phyloP scores from a whole-genome alignment of 2,888 invertebrate species.

The Drosophila neutralis region DNA sequence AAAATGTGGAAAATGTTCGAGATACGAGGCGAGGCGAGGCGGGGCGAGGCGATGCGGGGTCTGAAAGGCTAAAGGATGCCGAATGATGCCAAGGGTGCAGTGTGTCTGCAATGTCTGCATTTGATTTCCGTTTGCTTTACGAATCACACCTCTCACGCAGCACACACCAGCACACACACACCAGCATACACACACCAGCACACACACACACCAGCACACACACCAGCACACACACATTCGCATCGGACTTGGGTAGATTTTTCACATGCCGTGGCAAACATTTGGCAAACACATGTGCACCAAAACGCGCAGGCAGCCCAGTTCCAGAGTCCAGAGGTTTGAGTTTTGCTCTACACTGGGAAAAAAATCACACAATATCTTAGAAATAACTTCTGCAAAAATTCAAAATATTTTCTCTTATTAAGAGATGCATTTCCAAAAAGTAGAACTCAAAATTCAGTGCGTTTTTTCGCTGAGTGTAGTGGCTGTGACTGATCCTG shows the following conservation, averaged over 20 bases:
- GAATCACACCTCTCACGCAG: conserved; percentile 68
- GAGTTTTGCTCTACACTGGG: neutral
- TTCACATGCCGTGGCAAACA: conserved; percentile 82
- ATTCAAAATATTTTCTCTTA: neutral
- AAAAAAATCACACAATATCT: neutral
- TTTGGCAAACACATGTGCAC: conserved; percentile 84
- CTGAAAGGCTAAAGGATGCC: conserved; percentile 36
- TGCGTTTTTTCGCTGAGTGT: conserved; percentile 19
- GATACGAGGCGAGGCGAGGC: conserved; percentile 9
- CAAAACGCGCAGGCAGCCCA: conserved; percentile 63
- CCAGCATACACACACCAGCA: conserved; percentile 9
- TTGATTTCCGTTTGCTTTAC: conserved; percentile 75
- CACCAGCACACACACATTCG: conserved; percentile 35
- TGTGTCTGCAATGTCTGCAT: conserved; percentile 65
- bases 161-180: conserved; percentile 24
- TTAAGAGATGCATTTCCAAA: neutral
- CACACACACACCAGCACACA: neutral
- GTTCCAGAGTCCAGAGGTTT: conserved; percentile 13
- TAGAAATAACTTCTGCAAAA: neutral
- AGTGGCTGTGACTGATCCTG: conserved; percentile 29
- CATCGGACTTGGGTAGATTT: conserved; percentile 61
- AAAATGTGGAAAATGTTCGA: conserved; percentile 66
- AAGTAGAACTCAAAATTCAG: neutral
- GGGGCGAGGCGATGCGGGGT: conserved; percentile 3
- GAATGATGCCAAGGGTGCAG: conserved; percentile 27